Base-by-base conservation (phyloP, 1,140 invertebrate species). In the Cydia strobilella region DNA sequence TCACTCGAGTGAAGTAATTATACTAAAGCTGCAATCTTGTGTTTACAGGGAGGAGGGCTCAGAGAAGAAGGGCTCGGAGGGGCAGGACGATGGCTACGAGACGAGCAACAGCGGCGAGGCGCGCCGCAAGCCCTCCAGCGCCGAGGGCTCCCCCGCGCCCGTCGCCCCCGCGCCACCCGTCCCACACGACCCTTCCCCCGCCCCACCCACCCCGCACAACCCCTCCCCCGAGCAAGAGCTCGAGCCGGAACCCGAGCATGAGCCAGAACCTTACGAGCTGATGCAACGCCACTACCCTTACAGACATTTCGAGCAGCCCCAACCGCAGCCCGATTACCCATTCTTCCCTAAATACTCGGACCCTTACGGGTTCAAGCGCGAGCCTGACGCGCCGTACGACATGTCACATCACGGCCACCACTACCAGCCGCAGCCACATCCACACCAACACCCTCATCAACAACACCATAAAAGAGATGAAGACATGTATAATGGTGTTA, bases 21-120 rank as follows among this genome's bases (percentile, higher is more conserved):
- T 9, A 12, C 54, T 59, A 59, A 59, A 10, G 54, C 20, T 13
- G 0, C 5, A n/a, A 12, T 10, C 0, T n/a, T 39, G 5, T 13
- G 31, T 48, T 81, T 80, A 20, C 86, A 92, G 90, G 87, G 88
- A 90, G 86, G 90, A 92, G 86, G 89, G 86, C 83, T 86, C 86
- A 62, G 91, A 90, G 78, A 92, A 93, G 84, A 92, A 88, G 85
- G 84, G 89, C 80, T 94, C 95, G 83, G 96, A 97, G 91, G 95
- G 95, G 79, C 94, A 96, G 86, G 96, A 97, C 94, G 96, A 97
- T 93, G 96, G 96, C 77, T 97, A 97, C 93, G 96, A 97, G 93
- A 97, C 96, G 78, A 96, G 96, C 93, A 96, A 96, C 82, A 96
- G 96, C 90, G 95, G 96, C 88, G 95, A 93, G 87, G 89, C 85